Evolutionary conservation across 1,140 invertebrate species (phyloP), one percentile per base, ranked within the genome.

Genomic region (Aphelenchoides besseyi): DNA sequence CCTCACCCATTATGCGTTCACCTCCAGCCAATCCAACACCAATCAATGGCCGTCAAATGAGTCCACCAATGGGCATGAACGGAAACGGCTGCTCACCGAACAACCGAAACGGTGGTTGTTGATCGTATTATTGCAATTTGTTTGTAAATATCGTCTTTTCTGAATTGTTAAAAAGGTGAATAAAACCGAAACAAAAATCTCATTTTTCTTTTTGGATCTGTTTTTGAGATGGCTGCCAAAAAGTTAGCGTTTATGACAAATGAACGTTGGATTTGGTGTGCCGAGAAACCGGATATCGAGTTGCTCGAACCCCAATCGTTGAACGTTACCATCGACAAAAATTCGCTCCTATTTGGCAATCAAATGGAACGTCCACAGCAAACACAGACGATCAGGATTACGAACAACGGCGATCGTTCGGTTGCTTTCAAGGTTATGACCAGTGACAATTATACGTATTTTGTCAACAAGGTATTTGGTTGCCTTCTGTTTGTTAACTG

Each of bases 361-460:
- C 23, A 12, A 29, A 36, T 52, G n/a, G 69, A 28, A 18, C 37
- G 54, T 9, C 69, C 69, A 28, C 23, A 57, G 23, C 23, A 28
- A 16, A 68, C 37, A n/a, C 69, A 70, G 5, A 26, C 36, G 1
- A 41, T 70, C 23, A 33, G 62, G 16, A 36, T 70, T 23, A 72
- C 67, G 35, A 70, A 70, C 68, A 35, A 72, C 64, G 64, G 35
- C 26, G 69, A 69, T 18, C 29, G 32, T 18, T 35, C 69, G 3
- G 69, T 70, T 23, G 69, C 69, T 29, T 70, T 70, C 28, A 70
- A 70, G 70, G 33, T 70, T 36, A n/a, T 70, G 9, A 53, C 70
- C 18, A 70, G 69, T n/a, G 69, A 70, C 68, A 70, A 70, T 32
- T 70, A 41, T 32, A n/a, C 69, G 2, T 70, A 70, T 18, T 70